Evolutionary conservation across 2,797 vertebrate species (phyloP), one percentile per base, ranked within the genome.

Genomic region (Melanotaenia pygmaea): DNA sequence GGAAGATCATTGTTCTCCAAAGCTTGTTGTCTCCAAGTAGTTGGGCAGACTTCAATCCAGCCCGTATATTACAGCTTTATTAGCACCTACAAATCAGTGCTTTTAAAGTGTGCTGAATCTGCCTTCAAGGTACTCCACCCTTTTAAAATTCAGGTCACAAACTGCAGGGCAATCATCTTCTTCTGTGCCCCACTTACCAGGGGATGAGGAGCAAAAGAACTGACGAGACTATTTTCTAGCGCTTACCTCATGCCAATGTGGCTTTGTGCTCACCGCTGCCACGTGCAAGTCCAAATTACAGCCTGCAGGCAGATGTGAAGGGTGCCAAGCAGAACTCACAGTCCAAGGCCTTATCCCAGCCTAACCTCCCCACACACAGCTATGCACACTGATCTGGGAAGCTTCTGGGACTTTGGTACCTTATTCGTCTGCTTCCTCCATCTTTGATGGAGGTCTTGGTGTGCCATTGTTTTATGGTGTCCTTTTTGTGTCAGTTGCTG

Each of bases 251-350:
- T 92, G 86, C 86, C 85, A 83, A 59, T 91, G 91, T 87, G 93
- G 93, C 87, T 92, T 91, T 87, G 82, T 82, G 82, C 80, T 88
- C 80, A 88, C 91, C 88, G 50, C 90, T 86, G 91, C 91, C 92
- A 91, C 88, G 88, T 93, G 90, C 89, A 91, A 72, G 64, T 79
- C 91, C 79, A 93, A 95, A 95, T 95, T 94, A 94, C 82, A 91
- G 91, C 89, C 86, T 88, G 82, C 63, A 84, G 83, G 81, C 87
- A 86, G 86, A 88, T 89, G 86, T 89, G 76, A 85, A 87, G 83
- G 79, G 87, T 86, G 76, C 88, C 86, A 85, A 82, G 81, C 87
- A 54, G 59, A 67, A 56, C 79, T 86, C 80, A 70, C 22, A 50
- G 59, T 78, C 84, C 84, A 78, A 82, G 82, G 80, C 77, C 76